phyloP scores from a whole-genome alignment of 2,113 vertebrate genomes.

The Peromyscus californicus region DNA sequence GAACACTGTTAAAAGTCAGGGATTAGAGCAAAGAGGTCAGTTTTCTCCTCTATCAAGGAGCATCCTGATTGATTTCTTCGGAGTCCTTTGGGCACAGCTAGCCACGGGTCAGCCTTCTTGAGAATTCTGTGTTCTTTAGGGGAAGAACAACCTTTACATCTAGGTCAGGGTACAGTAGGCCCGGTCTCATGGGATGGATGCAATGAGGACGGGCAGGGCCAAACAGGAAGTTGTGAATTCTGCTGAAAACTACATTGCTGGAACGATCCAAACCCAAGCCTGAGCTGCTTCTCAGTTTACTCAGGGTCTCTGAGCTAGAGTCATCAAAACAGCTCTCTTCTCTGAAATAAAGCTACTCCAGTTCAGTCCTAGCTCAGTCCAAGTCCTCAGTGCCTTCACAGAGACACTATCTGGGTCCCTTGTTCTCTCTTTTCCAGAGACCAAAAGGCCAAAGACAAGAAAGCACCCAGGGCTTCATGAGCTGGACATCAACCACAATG shows the following conservation, averaged over 20 bases:
- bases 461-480: neutral
- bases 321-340: slow-evolving; percentile 3
- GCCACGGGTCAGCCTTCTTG: neutral
- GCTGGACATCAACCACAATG: neutral
- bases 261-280: neutral
- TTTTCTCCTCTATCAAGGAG: slow-evolving; percentile 56
- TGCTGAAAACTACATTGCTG: slow-evolving; percentile 57
- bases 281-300: slow-evolving; percentile 28
- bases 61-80: slow-evolving; percentile 60
- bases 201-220: neutral
- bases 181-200: neutral
- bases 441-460: slow-evolving; percentile 26
- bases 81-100: neutral
- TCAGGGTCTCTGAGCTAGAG: slow-evolving; percentile 6
- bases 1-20: neutral
- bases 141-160: neutral
- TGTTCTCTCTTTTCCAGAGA: slow-evolving; percentile 6
- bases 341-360: neutral
- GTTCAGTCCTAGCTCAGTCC: neutral
- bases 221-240: slow-evolving; percentile 45
- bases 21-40: slow-evolving; percentile 24
- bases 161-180: neutral
- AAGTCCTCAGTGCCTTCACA: neutral
- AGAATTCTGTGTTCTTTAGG: neutral
- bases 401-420: neutral